Evolutionary conservation across 2,888 invertebrate genomes (phyloP).

Genomic region (Lepidonotus clava): DNA sequence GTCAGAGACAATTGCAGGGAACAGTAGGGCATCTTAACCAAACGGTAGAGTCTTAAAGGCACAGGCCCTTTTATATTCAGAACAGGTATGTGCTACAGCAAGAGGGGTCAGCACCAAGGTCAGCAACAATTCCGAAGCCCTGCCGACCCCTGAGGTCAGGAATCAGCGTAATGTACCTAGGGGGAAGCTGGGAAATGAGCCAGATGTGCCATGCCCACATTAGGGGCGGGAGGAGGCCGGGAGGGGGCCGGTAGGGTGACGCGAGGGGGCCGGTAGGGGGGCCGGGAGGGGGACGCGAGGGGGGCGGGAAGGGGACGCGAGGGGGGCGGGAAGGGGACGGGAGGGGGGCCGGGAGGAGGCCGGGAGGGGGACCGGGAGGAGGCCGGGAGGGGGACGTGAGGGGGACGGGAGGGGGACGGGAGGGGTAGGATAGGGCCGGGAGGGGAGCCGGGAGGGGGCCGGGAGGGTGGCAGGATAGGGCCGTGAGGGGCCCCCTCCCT

Average conservation of each 20-base stretch:
- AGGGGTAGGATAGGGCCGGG: not conserved
- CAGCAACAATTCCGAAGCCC: too few species aligned
- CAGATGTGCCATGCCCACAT: not conserved
- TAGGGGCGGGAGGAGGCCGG: not conserved
- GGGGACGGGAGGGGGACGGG: not conserved
- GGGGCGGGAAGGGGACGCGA: not conserved
- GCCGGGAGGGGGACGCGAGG: not conserved
- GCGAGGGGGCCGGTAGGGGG: not conserved
- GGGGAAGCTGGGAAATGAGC: not conserved
- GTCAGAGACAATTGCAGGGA: too few species aligned
- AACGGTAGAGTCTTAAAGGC: too few species aligned
- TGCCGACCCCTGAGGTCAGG: too few species aligned
- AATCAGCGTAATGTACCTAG: too few species aligned
- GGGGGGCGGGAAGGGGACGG: not conserved
- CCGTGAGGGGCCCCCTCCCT: not conserved
- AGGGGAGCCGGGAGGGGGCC: not conserved
- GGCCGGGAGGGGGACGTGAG: not conserved
- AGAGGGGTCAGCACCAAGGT: not conserved
- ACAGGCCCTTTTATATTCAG: too few species aligned
- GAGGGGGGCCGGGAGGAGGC: not conserved
- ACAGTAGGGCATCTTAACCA: too few species aligned
- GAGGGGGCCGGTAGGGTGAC: not conserved
- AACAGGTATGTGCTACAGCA: too few species aligned
- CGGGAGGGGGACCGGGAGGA: not conserved
- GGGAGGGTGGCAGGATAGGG: not conserved